Evolutionary conservation across 1,140 invertebrate genomes (phyloP), one percentile per base, ranked within the genome.

Genomic region (Pristionchus pacificus): DNA sequence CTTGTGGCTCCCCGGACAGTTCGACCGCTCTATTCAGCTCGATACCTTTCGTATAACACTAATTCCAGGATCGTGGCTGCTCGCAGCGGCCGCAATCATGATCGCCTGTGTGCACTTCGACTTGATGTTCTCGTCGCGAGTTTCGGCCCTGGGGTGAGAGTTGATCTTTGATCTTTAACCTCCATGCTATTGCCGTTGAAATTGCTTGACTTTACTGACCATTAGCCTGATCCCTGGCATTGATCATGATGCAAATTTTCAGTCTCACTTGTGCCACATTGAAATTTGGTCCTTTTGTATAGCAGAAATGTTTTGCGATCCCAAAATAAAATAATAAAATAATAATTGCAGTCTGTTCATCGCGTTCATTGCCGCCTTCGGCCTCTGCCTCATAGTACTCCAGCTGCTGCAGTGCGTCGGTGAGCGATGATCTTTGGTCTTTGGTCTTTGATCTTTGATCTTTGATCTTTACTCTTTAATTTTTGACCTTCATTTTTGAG

Each of bases 51-150:
- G n/a, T n/a, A n/a, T n/a, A n/a, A n/a, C n/a, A n/a, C n/a, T n/a
- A n/a, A n/a, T n/a, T 24, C 14, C 24, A 49, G 29, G 25, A 13
- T 24, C 24, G 32, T 28, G 38, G 27, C 65, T 28, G 30, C 15
- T 15, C 38, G n/a, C 31, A 72, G 68, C 59, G 30, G 24, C 75
- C 15, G 74, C 75, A 19, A 72, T 74, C 6, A 77, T 77, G 74
- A 77, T 77, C 31, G 70, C 75, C 33, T 60, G 57, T 60, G 70
- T 71, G 24, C 75, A 77, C 59, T 77, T 77, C 60, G 67, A 60
- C 6, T 28, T 31, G 19, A 65, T 71, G 63, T 77, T 75, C 58
- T 49, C 59, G 1, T 73, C 72, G 25, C 70, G 60, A 38, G 61
- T 61, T 25, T 69, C 74, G 0, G 74, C 75, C 10, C 55, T 76